Base-by-base conservation (phyloP, 2,888 invertebrate genomes). In the Adela reaumurella region DNA sequence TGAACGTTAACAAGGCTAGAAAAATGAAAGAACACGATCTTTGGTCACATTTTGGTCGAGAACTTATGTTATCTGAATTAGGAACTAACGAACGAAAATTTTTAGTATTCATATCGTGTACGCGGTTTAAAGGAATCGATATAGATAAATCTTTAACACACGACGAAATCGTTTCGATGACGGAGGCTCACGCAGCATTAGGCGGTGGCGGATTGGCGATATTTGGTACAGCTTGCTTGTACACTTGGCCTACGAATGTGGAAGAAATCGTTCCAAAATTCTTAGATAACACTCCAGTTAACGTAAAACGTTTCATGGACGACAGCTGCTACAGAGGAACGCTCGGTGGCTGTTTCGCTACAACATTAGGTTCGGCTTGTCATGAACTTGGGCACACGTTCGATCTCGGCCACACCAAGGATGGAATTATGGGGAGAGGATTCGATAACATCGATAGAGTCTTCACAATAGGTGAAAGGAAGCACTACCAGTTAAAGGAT, bases 321-420 rank as follows among this genome's bases (percentile, higher is more conserved):
- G 95, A 96, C 62, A 95, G 95, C 68, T 92, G 92, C 58, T 94
- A 93, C 67, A 84, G 94, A 52, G 88, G 92, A 35, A 94, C 92
- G 1, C 83, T 87, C 58, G 93, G 92, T 52, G 92, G 90, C 28
- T 94, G 94, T 64, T 92, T 90, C 69, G 89, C 94, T 16, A 94
- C 95, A 5, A 94, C 94, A 17, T 72, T 97, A 42, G 97, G 97
- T 16, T 90, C 94, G 16, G 89, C 92, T 8, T 87, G 94, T 42
- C 97, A 97, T 67, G 97, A 97, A 79, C 80, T 97, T 45, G 93
- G 93, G 16, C 97, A 97, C 65, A 92, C 92, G 1, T 94, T 97
- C 67, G 94, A 96, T 70, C 82, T 97, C 50, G 96, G 94, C 0
- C 97, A 97, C 65, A 91, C 94, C 0, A 83, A 86, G 57, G 85